These are phyloP conservation scores for Drusus annulatus DNA, from an alignment of 1,140 invertebrate species.

Conservation along the genomic window DNA sequence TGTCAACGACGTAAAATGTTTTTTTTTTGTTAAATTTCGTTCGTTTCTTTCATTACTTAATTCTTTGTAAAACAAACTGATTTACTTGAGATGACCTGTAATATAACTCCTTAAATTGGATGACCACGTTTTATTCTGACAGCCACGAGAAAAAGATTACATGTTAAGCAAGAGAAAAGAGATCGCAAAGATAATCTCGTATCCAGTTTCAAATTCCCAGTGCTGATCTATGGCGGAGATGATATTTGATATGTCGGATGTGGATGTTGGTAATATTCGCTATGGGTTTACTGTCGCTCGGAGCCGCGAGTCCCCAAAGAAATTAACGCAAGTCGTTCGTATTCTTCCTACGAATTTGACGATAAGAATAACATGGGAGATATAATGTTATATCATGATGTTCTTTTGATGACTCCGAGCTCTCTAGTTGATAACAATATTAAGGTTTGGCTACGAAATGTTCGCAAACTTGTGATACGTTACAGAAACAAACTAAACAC, in stretches of 20 bases:
- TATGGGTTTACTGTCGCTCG: slow-evolving; percentile 31
- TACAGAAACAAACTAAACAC: no score
- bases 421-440: background rate
- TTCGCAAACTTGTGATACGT: no score
- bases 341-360: slow-evolving; percentile 19
- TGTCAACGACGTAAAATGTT: no score
- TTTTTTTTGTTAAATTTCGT: no score
- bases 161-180: slow-evolving; percentile 17
- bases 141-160: background rate
- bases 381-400: background rate
- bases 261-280: background rate
- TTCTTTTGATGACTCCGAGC: background rate
- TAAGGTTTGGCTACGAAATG: background rate
- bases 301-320: slow-evolving; percentile 1
- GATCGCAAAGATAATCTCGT: slow-evolving; percentile 16
- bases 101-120: no score
- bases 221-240: slow-evolving; percentile 18
- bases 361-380: slow-evolving; percentile 19
- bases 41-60: no score
- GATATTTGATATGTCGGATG: slow-evolving; percentile 30
- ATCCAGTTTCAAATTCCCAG: slow-evolving; percentile 24
- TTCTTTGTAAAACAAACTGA: no score
- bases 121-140: background rate
- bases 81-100: no score
- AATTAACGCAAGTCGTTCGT: slow-evolving; percentile 39